phyloP scores from a whole-genome alignment of 1,140 invertebrate species.

The Orius insidiosus region DNA sequence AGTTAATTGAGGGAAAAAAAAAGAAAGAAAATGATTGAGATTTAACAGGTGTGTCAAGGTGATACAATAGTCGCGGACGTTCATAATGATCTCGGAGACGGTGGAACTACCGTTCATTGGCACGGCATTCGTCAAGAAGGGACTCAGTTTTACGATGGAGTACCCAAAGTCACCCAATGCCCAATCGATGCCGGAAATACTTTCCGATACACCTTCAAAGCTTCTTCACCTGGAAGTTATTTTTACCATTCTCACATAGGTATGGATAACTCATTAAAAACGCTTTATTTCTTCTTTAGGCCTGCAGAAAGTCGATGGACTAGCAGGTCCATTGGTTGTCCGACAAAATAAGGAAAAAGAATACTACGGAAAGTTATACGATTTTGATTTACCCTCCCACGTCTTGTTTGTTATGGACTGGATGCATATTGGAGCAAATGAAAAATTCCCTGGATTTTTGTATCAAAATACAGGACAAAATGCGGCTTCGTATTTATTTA shows the following conservation, averaged over 20 bases:
- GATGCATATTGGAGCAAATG: conserved; percentile 25
- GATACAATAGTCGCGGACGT: conserved; percentile 29
- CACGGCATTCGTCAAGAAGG: conserved; percentile 24
- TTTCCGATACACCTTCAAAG: conserved; percentile 35
- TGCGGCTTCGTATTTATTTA: conserved; percentile 30
- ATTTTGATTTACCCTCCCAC: conserved; percentile 32
- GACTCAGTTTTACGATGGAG: conserved; percentile 37
- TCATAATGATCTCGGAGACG: conserved; percentile 23
- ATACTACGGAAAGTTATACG: conserved; percentile 25
- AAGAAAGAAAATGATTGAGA: too few relatives aligned
- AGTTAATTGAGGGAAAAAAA: too few relatives aligned
- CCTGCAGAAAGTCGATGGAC: conserved; percentile 23
- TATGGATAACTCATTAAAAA: neutral
- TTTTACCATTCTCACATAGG: conserved; percentile 39
- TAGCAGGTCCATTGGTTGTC: conserved; percentile 24
- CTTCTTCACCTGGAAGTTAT: conserved; percentile 33
- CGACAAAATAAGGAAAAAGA: conserved; percentile 26
- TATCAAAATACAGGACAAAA: conserved; percentile 21
- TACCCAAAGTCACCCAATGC: conserved; percentile 40
- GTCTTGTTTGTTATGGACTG: conserved; percentile 33
- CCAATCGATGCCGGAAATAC: conserved; percentile 32
- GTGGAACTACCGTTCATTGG: conserved; percentile 26
- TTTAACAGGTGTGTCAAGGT: too few relatives aligned
- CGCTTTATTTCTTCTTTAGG: conserved; percentile 12
- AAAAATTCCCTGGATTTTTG: conserved; percentile 4